A percentile compares a stretch with the other conserved stretches of the same genome.
Evolutionary conservation across 2,888 invertebrate species (phyloP).

Genomic region (Callosobruchus maculatus): DNA sequence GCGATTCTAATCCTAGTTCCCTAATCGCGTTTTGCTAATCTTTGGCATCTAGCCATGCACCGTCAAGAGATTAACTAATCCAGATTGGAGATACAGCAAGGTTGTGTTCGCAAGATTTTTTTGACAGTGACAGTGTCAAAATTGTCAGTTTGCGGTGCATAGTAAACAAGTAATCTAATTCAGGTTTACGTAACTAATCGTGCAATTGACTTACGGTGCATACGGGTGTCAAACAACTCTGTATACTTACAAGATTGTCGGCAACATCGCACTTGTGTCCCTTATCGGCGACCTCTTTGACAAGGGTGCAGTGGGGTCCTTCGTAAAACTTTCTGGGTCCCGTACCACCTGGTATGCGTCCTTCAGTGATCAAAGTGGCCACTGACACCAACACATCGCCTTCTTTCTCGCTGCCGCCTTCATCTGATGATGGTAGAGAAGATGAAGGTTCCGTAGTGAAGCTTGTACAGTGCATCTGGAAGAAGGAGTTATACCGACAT

Average conservation of each 20-base stretch:
- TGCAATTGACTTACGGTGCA: no score
- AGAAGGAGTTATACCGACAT: slow-evolving; percentile 8
- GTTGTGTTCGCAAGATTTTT: no score
- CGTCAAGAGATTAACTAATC: no score
- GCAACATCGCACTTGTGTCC: slow-evolving; percentile 53
- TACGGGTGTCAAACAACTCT: no score
- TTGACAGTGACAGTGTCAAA: no score
- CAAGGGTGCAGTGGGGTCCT: slow-evolving; percentile 62
- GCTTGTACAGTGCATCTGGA: slow-evolving; percentile 49
- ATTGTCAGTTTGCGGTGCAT: no score
- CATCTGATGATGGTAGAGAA: slow-evolving; percentile 28
- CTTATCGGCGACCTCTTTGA: slow-evolving; percentile 43
- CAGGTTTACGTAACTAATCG: no score
- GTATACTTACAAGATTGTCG: slow-evolving; percentile 51
- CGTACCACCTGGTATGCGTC: slow-evolving; percentile 40
- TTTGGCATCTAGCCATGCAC: no score
- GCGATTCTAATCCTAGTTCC: no score
- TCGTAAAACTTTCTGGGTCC: slow-evolving; percentile 58
- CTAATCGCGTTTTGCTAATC: no score
- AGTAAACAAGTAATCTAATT: no score
- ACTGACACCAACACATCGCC: slow-evolving; percentile 45
- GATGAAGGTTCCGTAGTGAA: slow-evolving; percentile 36
- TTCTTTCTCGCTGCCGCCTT: slow-evolving; percentile 28
- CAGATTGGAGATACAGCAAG: no score
- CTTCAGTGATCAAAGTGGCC: slow-evolving; percentile 47